These are phyloP conservation scores for Mactra quadrangularis DNA, from an alignment of 1,140 invertebrate genomes.

Conservation along the genomic window DNA sequence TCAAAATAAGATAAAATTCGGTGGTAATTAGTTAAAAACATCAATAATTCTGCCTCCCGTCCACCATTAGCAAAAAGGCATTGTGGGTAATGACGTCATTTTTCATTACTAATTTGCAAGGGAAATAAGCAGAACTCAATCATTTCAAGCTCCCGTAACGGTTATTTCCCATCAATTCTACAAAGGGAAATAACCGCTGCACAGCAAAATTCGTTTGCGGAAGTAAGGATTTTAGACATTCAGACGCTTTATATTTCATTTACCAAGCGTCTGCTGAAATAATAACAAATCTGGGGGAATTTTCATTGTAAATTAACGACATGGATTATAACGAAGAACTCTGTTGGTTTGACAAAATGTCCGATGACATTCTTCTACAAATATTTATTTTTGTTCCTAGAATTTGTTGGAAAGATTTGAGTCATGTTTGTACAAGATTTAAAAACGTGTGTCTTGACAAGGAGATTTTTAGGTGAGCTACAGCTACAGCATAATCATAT, in stretches of 20 bases:
- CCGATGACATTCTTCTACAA: conserved; percentile 65
- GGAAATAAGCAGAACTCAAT: no score
- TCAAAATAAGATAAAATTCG: conserved; percentile 6
- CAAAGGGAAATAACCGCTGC: no score
- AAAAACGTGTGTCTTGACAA: conserved; percentile 63
- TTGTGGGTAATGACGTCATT: conserved; percentile 54
- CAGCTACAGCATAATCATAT: no score
- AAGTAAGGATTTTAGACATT: no score
- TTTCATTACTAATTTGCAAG: conserved; percentile 22
- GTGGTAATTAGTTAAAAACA: conserved; percentile 20
- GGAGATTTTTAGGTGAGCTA: conserved; percentile 62
- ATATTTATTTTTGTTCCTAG: conserved; percentile 58
- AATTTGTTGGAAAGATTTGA: conserved; percentile 49
- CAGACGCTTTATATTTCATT: no score
- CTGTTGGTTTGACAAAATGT: conserved; percentile 58
- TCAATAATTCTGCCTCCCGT: conserved; percentile 59
- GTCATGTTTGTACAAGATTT: conserved; percentile 62
- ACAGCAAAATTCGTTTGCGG: no score
- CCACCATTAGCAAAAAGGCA: conserved; percentile 49
- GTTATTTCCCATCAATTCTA: no score
- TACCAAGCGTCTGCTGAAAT: no score
- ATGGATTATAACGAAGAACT: no score
- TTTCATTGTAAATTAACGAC: no score
- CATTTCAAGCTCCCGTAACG: no score
- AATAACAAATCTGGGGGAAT: no score